Base-by-base conservation (phyloP, 2,888 invertebrate species). In the Blastobasis adustella region DNA sequence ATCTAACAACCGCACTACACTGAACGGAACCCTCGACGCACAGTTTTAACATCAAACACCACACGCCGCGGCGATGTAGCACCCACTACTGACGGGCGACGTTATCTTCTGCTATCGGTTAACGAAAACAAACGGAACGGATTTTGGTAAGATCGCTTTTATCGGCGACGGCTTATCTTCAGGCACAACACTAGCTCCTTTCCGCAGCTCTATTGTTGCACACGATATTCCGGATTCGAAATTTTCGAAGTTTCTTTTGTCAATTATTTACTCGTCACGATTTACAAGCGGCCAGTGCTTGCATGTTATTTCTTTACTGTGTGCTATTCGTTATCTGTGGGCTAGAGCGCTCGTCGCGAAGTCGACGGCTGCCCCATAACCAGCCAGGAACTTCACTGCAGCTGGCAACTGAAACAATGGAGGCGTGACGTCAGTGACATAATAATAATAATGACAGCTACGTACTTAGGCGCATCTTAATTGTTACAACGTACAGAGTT, bases 321-420 rank as follows among this genome's bases (percentile, higher is more conserved):
- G 8, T 6, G 46, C 36, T 37, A 10, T 23, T n/a, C 10, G 10
- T 10, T 47, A 47, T 39, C 41, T 42, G 9, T 42, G 42, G 47
- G 6, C 10, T 42, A 42, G 7, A 42, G 23, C 7, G 42, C n/a
- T 37, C n/a, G 37, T 37, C 9, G 39, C 49, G 44, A 76, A 84
- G 75, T 86, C 84, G 62, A 85, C 71, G 54, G 83, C 87, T 61
- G 84, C 82, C 58, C 86, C 84, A 76, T 84, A 84, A 61, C 85
- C 82, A 65, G 73, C 69, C 58, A 83, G 82, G 71, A 76, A 79
- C 73, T 78, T 76, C 63, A 76, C 77, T 71, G 81, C 79, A 67
- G 73, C 78, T 57, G 78, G 76, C 71, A 81, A 75, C 87, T 87
- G 83, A 54, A 87, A 87, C 87, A 86, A 86, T 73, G 56, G 63